Evolutionary conservation across 2,797 vertebrate genomes (phyloP).

Genomic region (Scleropages formosus): DNA sequence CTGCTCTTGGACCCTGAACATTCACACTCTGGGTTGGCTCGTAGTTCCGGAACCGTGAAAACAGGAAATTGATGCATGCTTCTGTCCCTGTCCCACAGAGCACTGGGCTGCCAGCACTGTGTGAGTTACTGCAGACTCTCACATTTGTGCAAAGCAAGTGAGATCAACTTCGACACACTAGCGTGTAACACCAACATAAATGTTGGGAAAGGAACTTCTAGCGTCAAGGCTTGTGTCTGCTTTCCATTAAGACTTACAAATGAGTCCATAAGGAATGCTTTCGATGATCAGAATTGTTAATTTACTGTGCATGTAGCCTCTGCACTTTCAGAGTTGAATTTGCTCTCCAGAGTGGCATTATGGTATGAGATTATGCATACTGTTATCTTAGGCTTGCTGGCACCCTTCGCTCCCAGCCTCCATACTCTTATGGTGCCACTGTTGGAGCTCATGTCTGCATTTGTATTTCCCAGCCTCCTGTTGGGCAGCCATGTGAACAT

Average conservation of each 20-base stretch:
- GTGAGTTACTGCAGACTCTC: not conserved
- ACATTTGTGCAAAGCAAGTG: not conserved
- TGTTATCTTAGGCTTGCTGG: not conserved
- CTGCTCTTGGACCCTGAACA: not conserved
- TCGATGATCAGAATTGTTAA: not conserved
- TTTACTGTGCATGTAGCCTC: not conserved
- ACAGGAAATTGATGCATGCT: not conserved
- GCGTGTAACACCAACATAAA: not conserved
- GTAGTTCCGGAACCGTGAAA: not conserved
- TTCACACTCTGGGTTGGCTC: not conserved
- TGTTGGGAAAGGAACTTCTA: not conserved
- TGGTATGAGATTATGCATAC: constrained; percentile 3
- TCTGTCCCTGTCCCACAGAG: not conserved
- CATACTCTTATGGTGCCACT: constrained; percentile 24
- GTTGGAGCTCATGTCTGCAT: not conserved
- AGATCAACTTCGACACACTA: not conserved
- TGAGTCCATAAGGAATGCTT: not conserved
- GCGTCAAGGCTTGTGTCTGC: not conserved
- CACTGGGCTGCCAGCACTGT: not conserved
- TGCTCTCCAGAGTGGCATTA: not conserved
- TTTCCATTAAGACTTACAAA: constrained; percentile 12
- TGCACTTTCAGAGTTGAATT: not conserved
- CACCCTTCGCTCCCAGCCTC: constrained; percentile 41
- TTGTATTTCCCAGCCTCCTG: not conserved
- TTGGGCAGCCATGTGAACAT: not conserved